These are phyloP conservation scores for Protosalanx chinensis DNA, from an alignment of 2,797 vertebrate genomes.

Conservation along the genomic window DNA sequence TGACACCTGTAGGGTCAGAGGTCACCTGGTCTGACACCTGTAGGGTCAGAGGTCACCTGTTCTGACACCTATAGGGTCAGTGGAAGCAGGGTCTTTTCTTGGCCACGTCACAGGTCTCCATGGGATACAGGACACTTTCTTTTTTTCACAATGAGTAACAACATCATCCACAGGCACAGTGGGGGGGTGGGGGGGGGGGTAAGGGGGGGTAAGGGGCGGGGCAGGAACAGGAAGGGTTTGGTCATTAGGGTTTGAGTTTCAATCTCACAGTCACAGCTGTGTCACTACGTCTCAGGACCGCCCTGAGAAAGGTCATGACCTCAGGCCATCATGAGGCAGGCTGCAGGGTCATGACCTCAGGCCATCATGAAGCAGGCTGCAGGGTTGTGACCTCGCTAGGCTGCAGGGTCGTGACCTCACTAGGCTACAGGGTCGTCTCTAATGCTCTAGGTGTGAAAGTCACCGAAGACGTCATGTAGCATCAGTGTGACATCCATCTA, in stretches of 20 bases:
- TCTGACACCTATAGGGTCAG: slow-evolving; percentile 14
- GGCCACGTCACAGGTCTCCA: slow-evolving; percentile 8
- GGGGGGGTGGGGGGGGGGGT: neutral
- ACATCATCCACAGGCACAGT: slow-evolving; percentile 47
- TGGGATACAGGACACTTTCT: slow-evolving; percentile 46
- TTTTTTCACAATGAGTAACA: slow-evolving; percentile 50
- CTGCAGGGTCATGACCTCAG: neutral
- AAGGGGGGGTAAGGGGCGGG: neutral
- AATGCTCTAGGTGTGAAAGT: slow-evolving; percentile 38
- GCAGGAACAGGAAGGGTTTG: slow-evolving; percentile 68
- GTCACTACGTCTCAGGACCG: slow-evolving; percentile 58
- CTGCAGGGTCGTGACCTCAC: slow-evolving; percentile 34
- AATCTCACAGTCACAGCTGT: slow-evolving; percentile 60
- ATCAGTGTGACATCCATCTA: slow-evolving; percentile 33
- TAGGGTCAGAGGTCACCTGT: slow-evolving; percentile 18
- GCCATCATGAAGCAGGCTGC: slow-evolving; percentile 28
- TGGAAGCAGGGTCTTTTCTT: slow-evolving; percentile 35
- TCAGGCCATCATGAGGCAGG: slow-evolving; percentile 31
- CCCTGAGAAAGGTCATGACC: slow-evolving; percentile 43
- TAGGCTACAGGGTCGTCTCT: slow-evolving; percentile 42
- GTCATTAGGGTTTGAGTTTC: slow-evolving; percentile 55
- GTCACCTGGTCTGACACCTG: too few species aligned
- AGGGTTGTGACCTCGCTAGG: slow-evolving; percentile 36
- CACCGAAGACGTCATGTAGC: slow-evolving; percentile 29
- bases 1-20: too few species aligned